These are phyloP conservation scores for Agrochola lychnidis DNA, from an alignment of 2,888 invertebrate genomes.

Conservation along the genomic window DNA sequence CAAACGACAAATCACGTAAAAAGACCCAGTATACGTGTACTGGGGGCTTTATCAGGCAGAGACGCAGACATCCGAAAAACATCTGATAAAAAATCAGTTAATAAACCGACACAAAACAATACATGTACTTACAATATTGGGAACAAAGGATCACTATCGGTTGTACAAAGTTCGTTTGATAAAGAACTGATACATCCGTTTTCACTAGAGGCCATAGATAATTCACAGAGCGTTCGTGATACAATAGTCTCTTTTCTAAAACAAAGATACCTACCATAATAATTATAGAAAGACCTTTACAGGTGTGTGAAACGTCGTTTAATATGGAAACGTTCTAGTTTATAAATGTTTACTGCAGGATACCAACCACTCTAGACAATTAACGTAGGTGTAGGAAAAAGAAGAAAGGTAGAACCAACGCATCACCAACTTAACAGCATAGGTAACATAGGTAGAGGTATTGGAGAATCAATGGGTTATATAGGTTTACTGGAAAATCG, in stretches of 20 bases:
- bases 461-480: too few relatives aligned
- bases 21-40: too few relatives aligned
- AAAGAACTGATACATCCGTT: conserved; percentile 44
- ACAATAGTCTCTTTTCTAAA: conserved; percentile 27
- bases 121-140: conserved; percentile 4
- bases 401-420: too few relatives aligned
- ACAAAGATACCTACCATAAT: conserved; percentile 6
- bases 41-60: neutral
- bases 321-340: neutral
- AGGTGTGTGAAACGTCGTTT: neutral
- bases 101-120: conserved; percentile 13
- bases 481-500: too few relatives aligned
- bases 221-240: conserved; percentile 4
- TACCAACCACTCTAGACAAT: too few relatives aligned
- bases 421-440: too few relatives aligned
- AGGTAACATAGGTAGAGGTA: too few relatives aligned
- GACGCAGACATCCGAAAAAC: neutral
- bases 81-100: neutral
- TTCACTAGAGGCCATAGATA: conserved; percentile 19
- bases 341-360: neutral
- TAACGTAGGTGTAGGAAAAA: too few relatives aligned
- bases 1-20: too few relatives aligned
- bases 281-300: neutral
- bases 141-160: conserved; percentile 44
- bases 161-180: conserved; percentile 52